Base-by-base conservation (phyloP, 2,888 invertebrate species). In the Romanomermis culicivorax region DNA sequence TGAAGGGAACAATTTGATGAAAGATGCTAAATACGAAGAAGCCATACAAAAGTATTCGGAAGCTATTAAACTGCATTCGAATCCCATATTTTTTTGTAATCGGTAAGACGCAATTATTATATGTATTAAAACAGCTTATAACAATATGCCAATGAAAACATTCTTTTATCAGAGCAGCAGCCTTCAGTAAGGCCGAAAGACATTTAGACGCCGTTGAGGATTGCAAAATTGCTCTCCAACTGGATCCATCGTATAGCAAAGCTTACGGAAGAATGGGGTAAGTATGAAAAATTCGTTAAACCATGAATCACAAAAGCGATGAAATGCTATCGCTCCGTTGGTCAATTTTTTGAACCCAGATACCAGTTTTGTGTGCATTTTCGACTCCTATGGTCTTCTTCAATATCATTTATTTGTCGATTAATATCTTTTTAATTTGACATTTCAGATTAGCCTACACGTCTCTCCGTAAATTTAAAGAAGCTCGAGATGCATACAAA, bases 1-100 rank as follows among this genome's bases (percentile, higher is more conserved):
- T 66, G 81, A 82, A 67, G 91, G 89, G 26, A 75, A 75, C 65
- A 71, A 74, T 29, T 65, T 83, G n/a, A 88, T 95, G 86, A 86
- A 85, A 69, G 76, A 77, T 30, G 81, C 83, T 57, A 79, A 81
- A 63, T 72, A 67, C 61, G 74, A 77, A 26, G 86, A 86, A 68
- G 93, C 93, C 17, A 72, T 89, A 36, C 77, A 79, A 17, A 79
- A 80, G 63, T 93, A 93, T 69, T 79, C 84, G 58, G 82, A 85
- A 63, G 93, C 95, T 14, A 85, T 97, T 60, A 77, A 80, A 63
- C 73, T 87, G 56, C 79, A 81, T 26, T 77, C 78, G 58, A 93
- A 93, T 74, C 82, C 93, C 0, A 85, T 95, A 29, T 95, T 83
- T 72, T 95, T 85, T 70, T 91, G 93, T 70, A 97, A 97, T 70